Base-by-base conservation (phyloP, 1,140 invertebrate genomes). In the Papilio polytes region DNA sequence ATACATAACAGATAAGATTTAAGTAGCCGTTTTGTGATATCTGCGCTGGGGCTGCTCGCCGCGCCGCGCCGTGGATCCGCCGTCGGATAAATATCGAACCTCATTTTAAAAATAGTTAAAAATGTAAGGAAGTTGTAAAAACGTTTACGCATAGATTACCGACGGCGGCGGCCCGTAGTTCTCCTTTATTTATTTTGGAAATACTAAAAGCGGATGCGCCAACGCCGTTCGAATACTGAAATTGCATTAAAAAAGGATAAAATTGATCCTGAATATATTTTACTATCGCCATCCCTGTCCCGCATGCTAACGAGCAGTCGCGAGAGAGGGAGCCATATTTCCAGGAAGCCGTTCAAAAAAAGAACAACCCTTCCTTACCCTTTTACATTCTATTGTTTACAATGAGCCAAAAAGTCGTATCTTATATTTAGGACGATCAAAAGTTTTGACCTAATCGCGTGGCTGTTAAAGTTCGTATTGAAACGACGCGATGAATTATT, bases 311-410 rank as follows among this genome's bases (percentile, higher is more conserved):
- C 80, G 77, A 26, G 41, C 46, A 26, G 22, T 59, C 59, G 88
- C 80, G 82, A 76, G 88, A 92, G 22, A 80, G 86, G 87, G 92
- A 93, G 74, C 80, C 53, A 70, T 56, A 72, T 78, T 86, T 90
- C 89, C 90, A 92, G 92, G 92, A 94, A 93, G 91, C 91, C 86
- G 86, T 87, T 89, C 87, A 90, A 94, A 94, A 94, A 94, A 94
- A 93, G 89, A 88, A 90, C 91, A 92, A 94, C 92, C 93, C 92
- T 94, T 92, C 93, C 85, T 92, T 87, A 92, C 91, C 93, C 93
- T 94, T 92, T 90, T 85, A 87, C 86, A 90, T 91, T 91, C 88
- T 88, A 90, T 92, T 93, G 90, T 91, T 92, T 91, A 90, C 83
- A 80, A 84, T 82, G 80, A 82, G 82, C 80, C 79, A 83, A 88